Evolutionary conservation across 2,888 invertebrate genomes (phyloP), one percentile per base, ranked within the genome.

Genomic region (Branchinecta sandiegonensis): DNA sequence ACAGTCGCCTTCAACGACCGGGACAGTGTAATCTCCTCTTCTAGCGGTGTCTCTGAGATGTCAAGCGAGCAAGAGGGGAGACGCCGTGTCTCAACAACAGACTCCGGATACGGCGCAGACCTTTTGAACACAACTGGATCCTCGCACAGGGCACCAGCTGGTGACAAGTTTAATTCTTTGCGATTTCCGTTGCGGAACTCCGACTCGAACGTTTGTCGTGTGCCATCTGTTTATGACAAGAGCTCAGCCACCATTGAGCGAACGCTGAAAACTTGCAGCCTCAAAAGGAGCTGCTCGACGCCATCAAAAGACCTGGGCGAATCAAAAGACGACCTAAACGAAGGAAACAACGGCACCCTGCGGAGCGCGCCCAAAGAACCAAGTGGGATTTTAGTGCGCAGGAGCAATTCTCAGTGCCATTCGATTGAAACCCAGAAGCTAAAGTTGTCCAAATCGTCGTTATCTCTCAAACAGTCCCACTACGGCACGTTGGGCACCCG

Each of bases 1-100:
- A 56, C 17, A 14, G 56, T 56, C 8, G 56, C 56, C 17, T 56
- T 56, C 17, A 56, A 56, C 17, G 56, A 56, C 56, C n/a, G 56
- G 1, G 56, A 56, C 56, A 56, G 56, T 56, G 56, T 56, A 8
- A 56, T 56, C 56, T 56, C 56, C 17, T 56, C 56, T 17, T 56
- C 56, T 14, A 56, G 56, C 9, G 56, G 56, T 56, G 56, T 56
- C n/a, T 56, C 56, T 56, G 56, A 56, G 17, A 14, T 56, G 56
- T 56, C 56, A 56, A 56, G 56, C 10, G 56, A 56, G 17, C 56
- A 56, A 17, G 56, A 56, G 17, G 56, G 56, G 17, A 8, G 56
- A 56, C 56, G 56, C n/a, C 56, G 56, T n/a, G 56, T 56, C 14
- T 56, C 56, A 56, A 56, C 56, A 56, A 56, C 56, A 56, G 56